Base-by-base conservation (phyloP, 2,888 invertebrate species). In the Hemicrepidius hirtus region DNA sequence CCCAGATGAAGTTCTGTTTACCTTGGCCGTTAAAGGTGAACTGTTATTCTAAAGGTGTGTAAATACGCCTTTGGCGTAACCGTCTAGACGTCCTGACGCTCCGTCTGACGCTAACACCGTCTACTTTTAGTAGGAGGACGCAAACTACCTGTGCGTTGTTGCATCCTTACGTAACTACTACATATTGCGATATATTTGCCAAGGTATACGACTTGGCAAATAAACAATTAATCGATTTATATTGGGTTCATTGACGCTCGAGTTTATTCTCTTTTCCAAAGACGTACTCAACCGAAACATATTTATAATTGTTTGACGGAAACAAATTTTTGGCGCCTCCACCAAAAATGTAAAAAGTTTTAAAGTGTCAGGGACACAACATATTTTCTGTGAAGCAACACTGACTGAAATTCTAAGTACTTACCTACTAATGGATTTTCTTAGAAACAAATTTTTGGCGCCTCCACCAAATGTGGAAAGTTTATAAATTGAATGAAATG, bases 1-100 rank as follows among this genome's bases (percentile, higher is more conserved):
- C 66, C 49, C 32, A 65, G 66, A 71, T 66, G 59, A 71, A 60
- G 60, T 50, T 41, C 28, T 75, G 75, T 77, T 77, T 77, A 75
- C 74, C 49, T 76, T 73, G 74, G 71, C 75, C 68, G 70, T 70
- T 68, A 74, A 73, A 77, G 76, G 78, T 74, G 74, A 75, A 70
- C 77, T 73, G 74, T 71, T 71, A 73, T 75, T 74, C 73, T 75
- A 77, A 78, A 79, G 77, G 77, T 78, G 79, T 79, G 80, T 78
- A 82, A 80, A 81, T 79, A 81, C 78, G 78, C 79, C 77, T 78
- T 76, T 77, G 76, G 78, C 78, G 80, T 81, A 81, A 79, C 76
- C 75, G 82, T 81, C 82, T 82, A 81, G 82, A 82, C 82, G 80
- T 75, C 76, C 59, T 73, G 80, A 77, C 79, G 80, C 77, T 78